Evolutionary conservation across 37 sponge, comb jelly and placozoan species (phyloP), one percentile per base, ranked within the genome.

Genomic region (Aplysina aerophoba): DNA sequence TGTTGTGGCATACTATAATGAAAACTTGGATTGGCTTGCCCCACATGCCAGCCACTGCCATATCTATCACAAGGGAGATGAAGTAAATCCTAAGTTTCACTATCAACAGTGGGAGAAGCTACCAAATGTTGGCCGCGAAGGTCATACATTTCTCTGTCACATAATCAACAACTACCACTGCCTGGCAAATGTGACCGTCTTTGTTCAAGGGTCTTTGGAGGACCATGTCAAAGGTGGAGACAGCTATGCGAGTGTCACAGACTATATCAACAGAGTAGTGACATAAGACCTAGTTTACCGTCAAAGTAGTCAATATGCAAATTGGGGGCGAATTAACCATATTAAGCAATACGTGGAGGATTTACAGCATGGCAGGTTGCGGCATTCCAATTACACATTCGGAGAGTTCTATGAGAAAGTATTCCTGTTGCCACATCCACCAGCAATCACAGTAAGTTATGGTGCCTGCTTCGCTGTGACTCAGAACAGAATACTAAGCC

Each of bases 121-220:
- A 20, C 83, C 83, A 36, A 83, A 83, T 67, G 69, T 83, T 64
- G 83, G 83, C 65, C 67, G 69, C 5, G 83, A 64, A 67, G 67
- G 36, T 40, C 83, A 83, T 28, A 67, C 83, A 15, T 83, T 38
- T 83, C 53, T 83, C 24, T 37, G 65, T n/a, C 83, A 83, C 69
- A 83, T 83, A 15, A 30, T 83, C 14, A 64, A 8, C 4, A 83
- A 83, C 54, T 83, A 83, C 54, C 1, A 83, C n/a, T 15, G 31
- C 15, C 69, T 83, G 2, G 83, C 83, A 22, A 33, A 83, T 8
- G 55, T 83, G 19, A 66, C 67, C 38, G 54, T 66, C 25, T 83
- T 83, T 44, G 25, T 83, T 1, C 81, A 81, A 81, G 81, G 69
- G 39, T 13, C 55, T 25, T 13, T 64, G 16, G 38, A 38, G 33